These are phyloP conservation scores for Eulacestoma nigropectus DNA, from an alignment of 2,113 vertebrate genomes.

Conservation along the genomic window DNA sequence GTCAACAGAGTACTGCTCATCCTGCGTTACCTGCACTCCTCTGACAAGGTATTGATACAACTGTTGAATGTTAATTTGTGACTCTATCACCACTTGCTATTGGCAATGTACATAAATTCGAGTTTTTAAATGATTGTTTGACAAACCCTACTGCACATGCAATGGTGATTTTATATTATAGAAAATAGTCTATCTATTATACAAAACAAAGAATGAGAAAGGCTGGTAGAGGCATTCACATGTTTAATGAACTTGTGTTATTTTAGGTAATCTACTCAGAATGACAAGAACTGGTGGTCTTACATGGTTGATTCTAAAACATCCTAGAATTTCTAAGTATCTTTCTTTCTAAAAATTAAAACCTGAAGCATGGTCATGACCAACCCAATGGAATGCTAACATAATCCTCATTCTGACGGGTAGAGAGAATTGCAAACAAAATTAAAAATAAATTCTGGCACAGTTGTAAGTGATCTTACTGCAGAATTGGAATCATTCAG, in stretches of 20 bases:
- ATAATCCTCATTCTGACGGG: neutral
- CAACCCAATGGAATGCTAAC: neutral
- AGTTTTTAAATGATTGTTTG: neutral
- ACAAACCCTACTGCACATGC: neutral
- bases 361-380: neutral
- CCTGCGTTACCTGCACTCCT: rapidly evolving
- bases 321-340: neutral
- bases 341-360: neutral
- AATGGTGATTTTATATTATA: neutral
- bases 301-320: neutral
- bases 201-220: neutral
- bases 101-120: neutral
- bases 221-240: neutral
- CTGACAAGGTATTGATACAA: neutral
- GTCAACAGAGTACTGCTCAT: neutral
- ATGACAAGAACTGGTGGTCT: neutral
- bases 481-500: neutral
- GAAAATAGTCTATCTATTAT: neutral
- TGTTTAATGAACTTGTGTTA: neutral
- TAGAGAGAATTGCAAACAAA: neutral
- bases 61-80: neutral
- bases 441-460: neutral
- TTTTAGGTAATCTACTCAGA: neutral
- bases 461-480: neutral
- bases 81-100: neutral